Conservation (phyloP, 2,888 invertebrate genomes). For the Graphium colonna region DNA sequence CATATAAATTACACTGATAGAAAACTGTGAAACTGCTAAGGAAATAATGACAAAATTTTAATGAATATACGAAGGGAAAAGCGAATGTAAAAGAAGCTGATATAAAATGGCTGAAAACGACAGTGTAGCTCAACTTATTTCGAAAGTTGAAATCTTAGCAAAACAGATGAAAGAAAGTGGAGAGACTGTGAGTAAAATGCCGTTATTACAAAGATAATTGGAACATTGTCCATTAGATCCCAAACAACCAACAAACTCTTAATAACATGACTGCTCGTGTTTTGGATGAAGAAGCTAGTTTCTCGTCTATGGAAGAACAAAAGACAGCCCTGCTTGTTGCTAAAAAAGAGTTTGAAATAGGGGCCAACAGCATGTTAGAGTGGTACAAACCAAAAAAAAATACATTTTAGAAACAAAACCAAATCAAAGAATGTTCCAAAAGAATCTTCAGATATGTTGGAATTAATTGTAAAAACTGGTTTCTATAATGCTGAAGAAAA, state of each 20-base stretch:
- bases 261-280: slow-evolving; percentile 32
- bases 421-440: no score
- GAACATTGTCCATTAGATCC: slow-evolving; percentile 32
- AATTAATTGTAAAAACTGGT: no score
- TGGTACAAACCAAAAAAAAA: no score
- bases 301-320: not conserved
- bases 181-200: slow-evolving; percentile 34
- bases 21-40: slow-evolving; percentile 19
- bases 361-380: no score
- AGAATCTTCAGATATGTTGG: no score
- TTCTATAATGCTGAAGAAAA: no score
- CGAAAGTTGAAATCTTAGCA: slow-evolving; percentile 24
- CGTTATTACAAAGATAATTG: slow-evolving; percentile 36
- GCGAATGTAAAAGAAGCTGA: not conserved
- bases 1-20: slow-evolving; percentile 6
- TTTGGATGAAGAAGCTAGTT: slow-evolving; percentile 29
- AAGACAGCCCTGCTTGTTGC: no score
- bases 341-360: no score
- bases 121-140: no score
- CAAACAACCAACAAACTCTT: no score
- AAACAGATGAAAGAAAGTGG: slow-evolving; percentile 34
- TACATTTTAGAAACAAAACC: no score
- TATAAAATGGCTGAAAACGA: no score
- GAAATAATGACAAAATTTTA: slow-evolving; percentile 30
- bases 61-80: slow-evolving; percentile 29